Evolutionary conservation across 2,797 vertebrate genomes (phyloP).

Genomic region (Atherinosoma microstoma): DNA sequence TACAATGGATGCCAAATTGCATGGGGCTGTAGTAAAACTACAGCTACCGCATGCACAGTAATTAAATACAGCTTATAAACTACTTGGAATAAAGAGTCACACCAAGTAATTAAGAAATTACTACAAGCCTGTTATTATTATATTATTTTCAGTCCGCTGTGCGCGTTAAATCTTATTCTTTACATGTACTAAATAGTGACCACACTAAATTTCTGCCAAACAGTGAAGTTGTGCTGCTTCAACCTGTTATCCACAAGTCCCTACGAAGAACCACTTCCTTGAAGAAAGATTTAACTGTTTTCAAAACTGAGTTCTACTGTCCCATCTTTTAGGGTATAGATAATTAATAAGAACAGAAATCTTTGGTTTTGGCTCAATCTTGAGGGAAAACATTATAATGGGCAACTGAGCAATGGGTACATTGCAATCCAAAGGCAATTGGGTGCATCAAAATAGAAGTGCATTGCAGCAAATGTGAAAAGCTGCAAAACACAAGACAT

Average conservation of each 20-base stretch:
- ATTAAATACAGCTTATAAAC: constrained; percentile 21
- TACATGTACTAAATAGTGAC: neutral
- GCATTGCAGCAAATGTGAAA: neutral
- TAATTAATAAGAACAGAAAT: neutral
- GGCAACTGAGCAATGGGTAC: neutral
- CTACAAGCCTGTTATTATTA: neutral
- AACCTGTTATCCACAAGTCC: neutral
- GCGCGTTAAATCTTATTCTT: neutral
- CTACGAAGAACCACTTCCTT: neutral
- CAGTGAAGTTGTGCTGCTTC: neutral
- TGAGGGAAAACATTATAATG: neutral
- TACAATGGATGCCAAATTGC: constrained; percentile 15
- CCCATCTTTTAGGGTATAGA: neutral
- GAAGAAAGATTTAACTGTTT: neutral
- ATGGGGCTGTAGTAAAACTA: constrained; percentile 2
- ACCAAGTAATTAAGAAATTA: constrained; percentile 8
- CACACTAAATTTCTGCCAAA: neutral
- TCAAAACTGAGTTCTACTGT: neutral
- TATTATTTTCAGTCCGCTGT: neutral
- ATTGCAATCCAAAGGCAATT: neutral
- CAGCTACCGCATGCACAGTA: constrained; percentile 4
- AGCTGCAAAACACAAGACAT: neutral
- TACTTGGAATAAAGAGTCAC: neutral
- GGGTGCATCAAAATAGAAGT: neutral
- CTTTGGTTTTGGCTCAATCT: neutral